A percentile compares a stretch with the other conserved stretches of the same genome.
Evolutionary conservation across 37 sponge, comb jelly and placozoan species (phyloP).

Genomic region (Lycopodina hypogea): DNA sequence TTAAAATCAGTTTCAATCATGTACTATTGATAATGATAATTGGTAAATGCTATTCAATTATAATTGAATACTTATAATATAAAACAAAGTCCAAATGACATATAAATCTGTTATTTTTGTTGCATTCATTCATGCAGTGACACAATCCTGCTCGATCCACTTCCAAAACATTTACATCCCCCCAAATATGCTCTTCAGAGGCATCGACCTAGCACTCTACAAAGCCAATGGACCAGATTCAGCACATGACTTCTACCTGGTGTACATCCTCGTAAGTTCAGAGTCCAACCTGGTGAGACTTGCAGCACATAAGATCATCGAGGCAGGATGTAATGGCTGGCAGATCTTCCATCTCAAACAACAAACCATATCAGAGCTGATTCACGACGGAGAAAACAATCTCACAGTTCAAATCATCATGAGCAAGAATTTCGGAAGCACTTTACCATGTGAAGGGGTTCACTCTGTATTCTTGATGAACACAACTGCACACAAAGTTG

Average conservation of each 20-base stretch:
- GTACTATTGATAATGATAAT: no score
- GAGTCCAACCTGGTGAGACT: no score
- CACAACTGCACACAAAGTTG: not conserved
- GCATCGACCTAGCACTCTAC: constrained; percentile 16
- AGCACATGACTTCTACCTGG: not conserved
- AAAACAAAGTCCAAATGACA: no score
- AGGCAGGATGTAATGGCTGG: not conserved
- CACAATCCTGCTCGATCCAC: no score
- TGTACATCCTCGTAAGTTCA: not conserved
- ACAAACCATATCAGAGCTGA: not conserved
- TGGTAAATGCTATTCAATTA: no score
- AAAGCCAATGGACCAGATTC: not conserved
- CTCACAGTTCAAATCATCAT: not conserved
- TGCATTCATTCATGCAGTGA: no score
- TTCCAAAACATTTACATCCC: no score
- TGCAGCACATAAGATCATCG: not conserved
- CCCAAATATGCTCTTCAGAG: not conserved
- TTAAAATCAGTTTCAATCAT: no score
- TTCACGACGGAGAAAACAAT: not conserved
- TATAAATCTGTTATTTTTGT: no score
- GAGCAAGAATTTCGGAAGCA: not conserved
- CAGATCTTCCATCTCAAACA: constrained; percentile 10
- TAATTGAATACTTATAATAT: no score
- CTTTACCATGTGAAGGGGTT: not conserved
- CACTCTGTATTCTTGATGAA: not conserved